Conservation (phyloP, 2,797 vertebrate genomes). For the Megalops cyprinoides region DNA sequence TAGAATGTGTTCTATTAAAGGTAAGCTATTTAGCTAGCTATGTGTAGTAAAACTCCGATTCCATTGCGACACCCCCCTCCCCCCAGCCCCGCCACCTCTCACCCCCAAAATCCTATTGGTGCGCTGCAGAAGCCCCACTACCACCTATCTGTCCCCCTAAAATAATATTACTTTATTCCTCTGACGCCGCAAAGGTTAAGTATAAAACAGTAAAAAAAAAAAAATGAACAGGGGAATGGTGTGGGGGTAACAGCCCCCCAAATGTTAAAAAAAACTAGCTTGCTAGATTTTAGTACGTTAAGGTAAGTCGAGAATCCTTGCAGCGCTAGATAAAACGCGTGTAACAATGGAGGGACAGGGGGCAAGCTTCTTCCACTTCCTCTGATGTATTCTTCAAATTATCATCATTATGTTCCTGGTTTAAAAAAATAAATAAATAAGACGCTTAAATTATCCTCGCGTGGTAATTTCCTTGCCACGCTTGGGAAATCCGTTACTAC, state of each 20-base stretch:
- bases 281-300: slow-evolving; percentile 21
- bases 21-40: slow-evolving; percentile 39
- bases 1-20: slow-evolving; percentile 24
- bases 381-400: slow-evolving; percentile 17
- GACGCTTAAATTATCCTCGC: slow-evolving; percentile 19
- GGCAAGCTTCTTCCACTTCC: slow-evolving; percentile 20
- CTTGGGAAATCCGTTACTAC: slow-evolving; percentile 16
- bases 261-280: not conserved
- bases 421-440: slow-evolving; percentile 1
- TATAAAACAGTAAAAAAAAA: not conserved
- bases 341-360: not conserved
- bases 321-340: slow-evolving; percentile 16
- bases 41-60: slow-evolving; percentile 63
- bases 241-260: not conserved
- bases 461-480: slow-evolving; percentile 22
- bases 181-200: slow-evolving; percentile 21
- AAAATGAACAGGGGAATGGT: not conserved
- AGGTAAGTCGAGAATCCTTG: slow-evolving; percentile 10
- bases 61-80: slow-evolving; percentile 57
- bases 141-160: not conserved
- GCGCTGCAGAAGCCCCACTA: slow-evolving; percentile 17
- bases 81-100: slow-evolving; percentile 48
- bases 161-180: not conserved
- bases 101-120: slow-evolving; percentile 42
- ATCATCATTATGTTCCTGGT: slow-evolving; percentile 20